These are phyloP conservation scores for Cosmia pyralina DNA, from an alignment of 2,888 invertebrate genomes.

Conservation along the genomic window DNA sequence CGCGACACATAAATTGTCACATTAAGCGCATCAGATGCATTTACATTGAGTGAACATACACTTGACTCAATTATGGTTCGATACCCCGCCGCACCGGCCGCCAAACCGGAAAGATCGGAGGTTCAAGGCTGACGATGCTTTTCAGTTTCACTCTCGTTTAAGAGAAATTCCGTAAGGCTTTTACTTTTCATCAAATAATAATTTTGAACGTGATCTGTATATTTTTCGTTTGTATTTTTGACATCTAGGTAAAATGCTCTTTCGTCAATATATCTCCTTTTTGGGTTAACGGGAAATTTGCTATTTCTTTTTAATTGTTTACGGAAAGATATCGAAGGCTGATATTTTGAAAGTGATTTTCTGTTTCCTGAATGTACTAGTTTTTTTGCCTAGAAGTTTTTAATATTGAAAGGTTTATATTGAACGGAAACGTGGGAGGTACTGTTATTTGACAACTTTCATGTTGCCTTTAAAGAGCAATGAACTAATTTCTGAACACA, in stretches of 20 bases:
- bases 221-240: neutral
- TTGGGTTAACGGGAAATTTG: constrained; percentile 16
- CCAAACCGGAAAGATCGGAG: constrained; percentile 67
- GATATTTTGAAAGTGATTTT: constrained; percentile 47
- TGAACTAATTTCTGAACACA: neutral
- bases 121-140: constrained; percentile 63
- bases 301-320: constrained; percentile 50
- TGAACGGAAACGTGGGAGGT: constrained; percentile 22
- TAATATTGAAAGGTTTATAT: constrained; percentile 18
- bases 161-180: constrained; percentile 52
- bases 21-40: constrained; percentile 54
- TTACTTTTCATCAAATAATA: constrained; percentile 43
- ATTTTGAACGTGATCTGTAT: neutral
- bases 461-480: neutral
- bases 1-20: constrained; percentile 55
- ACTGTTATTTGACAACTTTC: constrained; percentile 35
- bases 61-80: constrained; percentile 71
- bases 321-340: constrained; percentile 59
- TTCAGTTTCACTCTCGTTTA: constrained; percentile 60
- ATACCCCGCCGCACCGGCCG: constrained; percentile 58
- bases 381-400: constrained; percentile 56
- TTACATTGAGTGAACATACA: constrained; percentile 57
- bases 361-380: constrained; percentile 56
- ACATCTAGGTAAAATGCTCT: neutral
- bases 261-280: constrained; percentile 8